These are phyloP conservation scores for Desoria tigrina DNA, from an alignment of 2,888 invertebrate species.

Conservation along the genomic window DNA sequence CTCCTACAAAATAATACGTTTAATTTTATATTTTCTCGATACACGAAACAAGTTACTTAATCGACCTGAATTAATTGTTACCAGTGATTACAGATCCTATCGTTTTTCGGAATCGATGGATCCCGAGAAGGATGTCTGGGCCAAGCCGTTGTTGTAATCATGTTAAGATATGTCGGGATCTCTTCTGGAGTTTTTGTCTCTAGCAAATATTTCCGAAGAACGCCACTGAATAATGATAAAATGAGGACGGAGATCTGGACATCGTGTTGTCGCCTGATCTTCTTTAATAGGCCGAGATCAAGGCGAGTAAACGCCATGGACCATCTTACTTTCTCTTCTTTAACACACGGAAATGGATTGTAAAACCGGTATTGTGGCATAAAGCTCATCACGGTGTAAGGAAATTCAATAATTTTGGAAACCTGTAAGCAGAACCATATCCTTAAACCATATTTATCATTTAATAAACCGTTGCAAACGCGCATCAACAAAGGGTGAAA, in stretches of 20 bases:
- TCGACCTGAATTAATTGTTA: neutral
- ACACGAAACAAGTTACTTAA: neutral
- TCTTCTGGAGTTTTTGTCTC: constrained; percentile 3
- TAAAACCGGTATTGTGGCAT: constrained; percentile 7
- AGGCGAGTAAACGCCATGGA: constrained; percentile 24
- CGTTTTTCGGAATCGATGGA: neutral
- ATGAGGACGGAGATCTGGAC: constrained; percentile 24
- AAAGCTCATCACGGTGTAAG: constrained; percentile 14
- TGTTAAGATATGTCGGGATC: neutral
- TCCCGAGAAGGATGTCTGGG: constrained; percentile 28
- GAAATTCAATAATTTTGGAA: constrained; percentile 28
- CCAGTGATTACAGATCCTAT: constrained; percentile 37
- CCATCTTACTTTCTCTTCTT: neutral
- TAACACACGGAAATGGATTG: constrained; percentile 18
- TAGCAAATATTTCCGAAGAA: constrained; percentile 18
- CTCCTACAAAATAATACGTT: neutral
- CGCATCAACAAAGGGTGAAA: too few species aligned
- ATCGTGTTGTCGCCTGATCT: constrained; percentile 16
- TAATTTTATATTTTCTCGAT: neutral
- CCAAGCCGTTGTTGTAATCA: constrained; percentile 24
- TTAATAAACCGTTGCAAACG: too few species aligned
- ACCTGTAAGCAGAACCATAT: constrained; percentile 6
- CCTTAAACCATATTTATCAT: neutral
- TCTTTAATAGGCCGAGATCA: constrained; percentile 17
- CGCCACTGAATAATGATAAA: constrained; percentile 20